These are phyloP conservation scores for Drosophila paramelanica DNA, from an alignment of 2,888 invertebrate genomes.

Conservation along the genomic window DNA sequence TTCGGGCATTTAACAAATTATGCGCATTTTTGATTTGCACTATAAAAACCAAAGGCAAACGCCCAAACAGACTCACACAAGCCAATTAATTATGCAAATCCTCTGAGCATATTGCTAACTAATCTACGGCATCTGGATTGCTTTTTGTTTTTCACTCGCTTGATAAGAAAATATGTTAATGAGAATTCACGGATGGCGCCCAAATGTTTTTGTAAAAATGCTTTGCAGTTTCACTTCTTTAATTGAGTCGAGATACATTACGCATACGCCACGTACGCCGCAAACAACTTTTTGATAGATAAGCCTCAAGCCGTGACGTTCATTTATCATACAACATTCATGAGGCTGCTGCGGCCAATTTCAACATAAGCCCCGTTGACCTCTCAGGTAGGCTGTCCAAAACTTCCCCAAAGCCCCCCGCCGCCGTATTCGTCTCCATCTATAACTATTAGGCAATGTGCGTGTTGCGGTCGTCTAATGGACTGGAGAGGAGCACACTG, in stretches of 20 bases:
- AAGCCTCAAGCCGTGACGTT: slow-evolving; percentile 67
- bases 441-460: slow-evolving; percentile 47
- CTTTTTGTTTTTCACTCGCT: slow-evolving; percentile 30
- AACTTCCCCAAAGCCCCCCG: not conserved
- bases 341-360: slow-evolving; percentile 54
- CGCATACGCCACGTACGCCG: slow-evolving; percentile 71
- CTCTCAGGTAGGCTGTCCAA: slow-evolving; percentile 32
- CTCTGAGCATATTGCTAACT: slow-evolving; percentile 42
- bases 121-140: slow-evolving; percentile 60
- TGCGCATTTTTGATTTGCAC: slow-evolving; percentile 76
- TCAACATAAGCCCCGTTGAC: slow-evolving; percentile 37
- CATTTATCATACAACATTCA: slow-evolving; percentile 76
- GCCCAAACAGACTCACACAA: slow-evolving; percentile 31
- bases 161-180: slow-evolving; percentile 65
- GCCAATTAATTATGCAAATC: slow-evolving; percentile 76
- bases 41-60: slow-evolving; percentile 60
- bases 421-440: not conserved
- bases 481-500: slow-evolving; percentile 17
- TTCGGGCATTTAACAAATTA: slow-evolving; percentile 49
- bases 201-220: slow-evolving; percentile 25
- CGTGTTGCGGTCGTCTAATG: slow-evolving; percentile 50
- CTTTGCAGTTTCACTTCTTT: slow-evolving; percentile 25
- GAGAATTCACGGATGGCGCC: slow-evolving; percentile 36
- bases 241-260: slow-evolving; percentile 62
- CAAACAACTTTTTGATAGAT: slow-evolving; percentile 64